A percentile compares a stretch with the other conserved stretches of the same genome.
Evolutionary conservation across 1,140 invertebrate species (phyloP).

Genomic region (Saxidomus purpurata): DNA sequence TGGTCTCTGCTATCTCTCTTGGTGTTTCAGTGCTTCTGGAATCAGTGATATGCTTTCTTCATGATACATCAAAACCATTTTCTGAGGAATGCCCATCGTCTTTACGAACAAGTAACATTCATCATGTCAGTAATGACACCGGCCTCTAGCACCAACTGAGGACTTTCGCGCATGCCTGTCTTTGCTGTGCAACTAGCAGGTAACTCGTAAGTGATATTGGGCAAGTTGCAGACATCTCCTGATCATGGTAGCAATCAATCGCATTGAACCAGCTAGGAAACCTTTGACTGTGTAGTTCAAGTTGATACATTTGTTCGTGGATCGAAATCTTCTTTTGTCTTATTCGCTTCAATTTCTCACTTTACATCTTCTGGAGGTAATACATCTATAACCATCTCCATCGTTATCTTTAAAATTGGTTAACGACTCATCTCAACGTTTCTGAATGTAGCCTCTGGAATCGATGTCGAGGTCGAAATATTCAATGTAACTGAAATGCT

Average conservation of each 20-base stretch:
- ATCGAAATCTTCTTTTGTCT: neutral
- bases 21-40: conserved; percentile 9
- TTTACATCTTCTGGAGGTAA: neutral
- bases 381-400: neutral
- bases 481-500: too few relatives aligned
- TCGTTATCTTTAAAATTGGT: neutral
- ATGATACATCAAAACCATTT: neutral
- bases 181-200: neutral
- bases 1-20: neutral
- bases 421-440: too few relatives aligned
- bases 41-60: neutral
- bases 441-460: too few relatives aligned
- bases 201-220: neutral
- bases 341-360: neutral
- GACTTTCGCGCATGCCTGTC: neutral
- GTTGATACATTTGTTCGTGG: neutral
- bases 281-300: neutral
- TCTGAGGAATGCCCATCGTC: neutral
- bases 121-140: neutral
- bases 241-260: neutral
- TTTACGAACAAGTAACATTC: neutral
- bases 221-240: neutral
- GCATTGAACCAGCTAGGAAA: conserved; percentile 1
- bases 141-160: neutral
- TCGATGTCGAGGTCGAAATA: too few relatives aligned